These are phyloP conservation scores for Pediacus dermestoides DNA, from an alignment of 2,888 invertebrate genomes.

Conservation along the genomic window DNA sequence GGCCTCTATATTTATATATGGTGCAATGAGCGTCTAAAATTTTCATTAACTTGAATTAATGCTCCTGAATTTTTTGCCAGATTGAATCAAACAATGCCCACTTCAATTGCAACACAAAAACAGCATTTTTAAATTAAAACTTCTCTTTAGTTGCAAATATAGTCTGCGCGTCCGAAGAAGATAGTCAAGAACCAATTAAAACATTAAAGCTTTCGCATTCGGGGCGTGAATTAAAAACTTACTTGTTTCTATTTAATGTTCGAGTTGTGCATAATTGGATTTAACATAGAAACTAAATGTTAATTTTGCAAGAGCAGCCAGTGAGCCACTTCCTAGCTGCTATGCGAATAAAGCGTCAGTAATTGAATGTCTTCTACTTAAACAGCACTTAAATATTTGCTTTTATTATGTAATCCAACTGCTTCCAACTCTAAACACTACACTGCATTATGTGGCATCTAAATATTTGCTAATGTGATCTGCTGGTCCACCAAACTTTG, in stretches of 20 bases:
- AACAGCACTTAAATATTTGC: slow-evolving; percentile 34
- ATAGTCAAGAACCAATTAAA: slow-evolving; percentile 11
- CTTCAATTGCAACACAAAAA: no score
- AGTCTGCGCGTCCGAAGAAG: no score
- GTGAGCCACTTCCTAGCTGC: slow-evolving; percentile 21
- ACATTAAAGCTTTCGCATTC: slow-evolving; percentile 7
- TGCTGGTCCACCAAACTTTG: slow-evolving; percentile 1
- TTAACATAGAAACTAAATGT: slow-evolving; percentile 22
- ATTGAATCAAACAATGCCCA: no score
- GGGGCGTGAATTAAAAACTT: slow-evolving; percentile 17
- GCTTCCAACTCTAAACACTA: slow-evolving; percentile 18
- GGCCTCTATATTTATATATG: no score
- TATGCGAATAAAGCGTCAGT: slow-evolving; percentile 26
- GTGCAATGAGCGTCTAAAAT: no score
- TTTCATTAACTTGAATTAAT: no score
- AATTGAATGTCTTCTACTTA: slow-evolving; percentile 34
- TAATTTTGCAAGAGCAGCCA: slow-evolving; percentile 23
- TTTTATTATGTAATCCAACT: slow-evolving; percentile 30
- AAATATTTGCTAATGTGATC: slow-evolving; percentile 11
- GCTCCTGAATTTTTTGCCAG: no score
- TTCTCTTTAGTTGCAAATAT: background rate
- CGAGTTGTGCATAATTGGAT: slow-evolving; percentile 22
- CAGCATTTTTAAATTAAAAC: background rate
- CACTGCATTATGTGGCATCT: slow-evolving; percentile 22
- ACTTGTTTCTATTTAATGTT: slow-evolving; percentile 15